Conservation (phyloP, 30 jellyfish, hydroid and myxozoan genomes). For the Rhopilema esculentum region DNA sequence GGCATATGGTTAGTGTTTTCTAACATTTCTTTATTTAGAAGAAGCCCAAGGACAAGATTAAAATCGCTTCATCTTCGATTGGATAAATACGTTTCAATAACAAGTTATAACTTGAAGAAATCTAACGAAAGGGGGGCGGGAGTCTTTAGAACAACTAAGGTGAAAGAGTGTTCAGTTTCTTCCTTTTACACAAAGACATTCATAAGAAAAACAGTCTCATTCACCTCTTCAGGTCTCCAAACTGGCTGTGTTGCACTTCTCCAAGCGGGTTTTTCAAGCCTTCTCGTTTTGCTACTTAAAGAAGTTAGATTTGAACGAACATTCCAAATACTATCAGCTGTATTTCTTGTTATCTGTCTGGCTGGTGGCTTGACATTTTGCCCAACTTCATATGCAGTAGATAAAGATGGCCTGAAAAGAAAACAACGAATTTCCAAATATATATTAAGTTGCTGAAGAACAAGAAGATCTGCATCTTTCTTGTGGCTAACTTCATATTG, state of each 20-base stretch:
- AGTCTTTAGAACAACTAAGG: too few species aligned
- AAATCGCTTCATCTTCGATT: background rate
- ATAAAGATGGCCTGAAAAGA: background rate
- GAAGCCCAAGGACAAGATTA: too few species aligned
- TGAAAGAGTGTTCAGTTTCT: too few species aligned
- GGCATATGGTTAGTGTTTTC: constrained; percentile 26
- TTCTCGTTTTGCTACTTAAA: constrained; percentile 14
- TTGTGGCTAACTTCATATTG: background rate
- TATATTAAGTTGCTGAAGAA: constrained; percentile 12
- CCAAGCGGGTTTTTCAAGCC: constrained; percentile 14
- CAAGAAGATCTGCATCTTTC: constrained; percentile 17
- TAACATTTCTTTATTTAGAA: background rate
- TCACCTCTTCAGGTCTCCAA: constrained; percentile 7
- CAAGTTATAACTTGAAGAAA: background rate
- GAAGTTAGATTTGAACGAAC: constrained; percentile 27
- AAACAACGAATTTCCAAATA: background rate
- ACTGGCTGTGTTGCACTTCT: constrained; percentile 35
- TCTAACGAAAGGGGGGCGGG: background rate
- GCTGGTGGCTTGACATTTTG: constrained; percentile 23
- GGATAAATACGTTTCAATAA: background rate
- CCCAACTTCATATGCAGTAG: constrained; percentile 20
- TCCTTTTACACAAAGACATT: too few species aligned
- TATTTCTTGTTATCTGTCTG: constrained; percentile 24
- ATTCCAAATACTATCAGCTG: constrained; percentile 23
- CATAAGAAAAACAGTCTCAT: too few species aligned